phyloP scores from a whole-genome alignment of 2,888 invertebrate genomes.

The Agrochola litura region DNA sequence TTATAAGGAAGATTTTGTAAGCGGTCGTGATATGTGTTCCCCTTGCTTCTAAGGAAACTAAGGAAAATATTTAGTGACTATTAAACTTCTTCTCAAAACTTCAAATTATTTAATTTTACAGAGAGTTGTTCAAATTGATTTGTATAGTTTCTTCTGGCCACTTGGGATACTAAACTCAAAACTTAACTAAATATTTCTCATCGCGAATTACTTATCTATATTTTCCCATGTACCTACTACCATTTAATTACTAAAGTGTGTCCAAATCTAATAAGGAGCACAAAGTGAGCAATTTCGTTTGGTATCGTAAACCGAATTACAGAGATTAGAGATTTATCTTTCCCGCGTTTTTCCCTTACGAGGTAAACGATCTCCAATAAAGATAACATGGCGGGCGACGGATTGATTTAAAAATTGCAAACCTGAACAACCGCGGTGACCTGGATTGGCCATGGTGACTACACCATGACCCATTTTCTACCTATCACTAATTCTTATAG shows the following conservation, averaged over 20 bases:
- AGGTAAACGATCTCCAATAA: slow-evolving; percentile 55
- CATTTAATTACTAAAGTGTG: slow-evolving; percentile 14
- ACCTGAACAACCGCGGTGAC: slow-evolving; percentile 27
- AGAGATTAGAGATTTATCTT: slow-evolving; percentile 53
- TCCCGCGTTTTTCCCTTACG: slow-evolving; percentile 34
- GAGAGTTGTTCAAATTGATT: not conserved
- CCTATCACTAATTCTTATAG: slow-evolving; percentile 49
- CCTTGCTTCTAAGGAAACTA: slow-evolving; percentile 1
- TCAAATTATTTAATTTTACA: not conserved
- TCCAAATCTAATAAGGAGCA: slow-evolving; percentile 6
- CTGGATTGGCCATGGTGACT: slow-evolving; percentile 42
- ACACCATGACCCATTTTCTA: slow-evolving; percentile 47
- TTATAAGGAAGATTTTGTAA: slow-evolving; percentile 64
- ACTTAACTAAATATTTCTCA: not conserved
- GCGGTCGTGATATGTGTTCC: slow-evolving; percentile 44
- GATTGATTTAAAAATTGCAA: slow-evolving; percentile 55
- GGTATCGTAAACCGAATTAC: slow-evolving; percentile 30
- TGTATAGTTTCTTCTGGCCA: not conserved
- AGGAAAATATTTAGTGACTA: slow-evolving; percentile 11
- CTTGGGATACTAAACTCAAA: not conserved
- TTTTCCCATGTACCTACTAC: not conserved
- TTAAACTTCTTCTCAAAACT: not conserved
- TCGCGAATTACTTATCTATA: not conserved
- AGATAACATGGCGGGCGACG: slow-evolving; percentile 37
- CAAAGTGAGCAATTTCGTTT: slow-evolving; percentile 31